Evolutionary conservation across 1,140 invertebrate species (phyloP).

Genomic region (Pseudoatta argentina): DNA sequence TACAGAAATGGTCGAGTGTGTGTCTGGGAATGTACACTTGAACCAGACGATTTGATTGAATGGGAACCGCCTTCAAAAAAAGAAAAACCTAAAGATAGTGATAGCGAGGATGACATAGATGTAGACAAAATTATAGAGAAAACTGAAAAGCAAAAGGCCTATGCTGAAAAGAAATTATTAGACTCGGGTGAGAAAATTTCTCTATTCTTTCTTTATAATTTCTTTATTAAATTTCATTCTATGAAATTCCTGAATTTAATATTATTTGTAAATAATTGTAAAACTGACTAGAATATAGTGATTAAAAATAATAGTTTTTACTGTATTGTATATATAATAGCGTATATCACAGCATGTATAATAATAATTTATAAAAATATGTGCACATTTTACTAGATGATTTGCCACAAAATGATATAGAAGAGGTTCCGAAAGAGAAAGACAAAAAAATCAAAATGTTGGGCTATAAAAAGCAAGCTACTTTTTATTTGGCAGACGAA

Average conservation of each 20-base stretch:
- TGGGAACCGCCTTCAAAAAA: conserved; percentile 85
- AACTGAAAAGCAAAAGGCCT: conserved; percentile 74
- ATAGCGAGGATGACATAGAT: conserved; percentile 85
- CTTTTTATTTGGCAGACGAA: conserved; percentile 91
- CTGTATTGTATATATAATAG: no score
- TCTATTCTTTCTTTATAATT: background rate
- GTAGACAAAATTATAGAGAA: conserved; percentile 81
- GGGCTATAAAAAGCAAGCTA: conserved; percentile 89
- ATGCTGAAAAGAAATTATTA: conserved; percentile 36
- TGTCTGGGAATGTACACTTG: conserved; percentile 95
- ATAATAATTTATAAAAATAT: background rate
- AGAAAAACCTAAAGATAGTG: conserved; percentile 84
- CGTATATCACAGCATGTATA: no score
- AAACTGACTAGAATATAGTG: background rate
- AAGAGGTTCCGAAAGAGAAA: conserved; percentile 46
- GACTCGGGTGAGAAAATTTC: conserved; percentile 37
- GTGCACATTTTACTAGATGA: conserved; percentile 18
- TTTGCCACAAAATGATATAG: background rate
- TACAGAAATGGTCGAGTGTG: conserved; percentile 90
- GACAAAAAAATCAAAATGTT: conserved; percentile 86
- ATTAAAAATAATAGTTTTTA: background rate
- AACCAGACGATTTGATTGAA: conserved; percentile 88
- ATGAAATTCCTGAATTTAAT: conserved; percentile 14
- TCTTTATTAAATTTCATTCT: conserved; percentile 4
- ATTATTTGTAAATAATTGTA: conserved; percentile 16